phyloP scores from a whole-genome alignment of 2,113 vertebrate genomes.

The Myotis lucifugus region DNA sequence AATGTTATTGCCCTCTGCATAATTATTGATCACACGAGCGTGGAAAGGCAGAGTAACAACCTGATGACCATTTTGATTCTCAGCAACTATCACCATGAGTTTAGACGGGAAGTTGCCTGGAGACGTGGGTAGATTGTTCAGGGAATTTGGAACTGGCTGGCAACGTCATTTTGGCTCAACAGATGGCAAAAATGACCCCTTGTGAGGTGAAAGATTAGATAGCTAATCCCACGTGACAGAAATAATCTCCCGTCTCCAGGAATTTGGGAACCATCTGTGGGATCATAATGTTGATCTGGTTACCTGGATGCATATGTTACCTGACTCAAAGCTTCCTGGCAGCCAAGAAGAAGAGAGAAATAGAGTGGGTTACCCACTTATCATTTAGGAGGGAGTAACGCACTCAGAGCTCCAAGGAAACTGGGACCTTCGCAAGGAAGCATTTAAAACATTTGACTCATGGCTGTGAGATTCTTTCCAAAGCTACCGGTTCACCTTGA shows the following conservation, averaged over 20 bases:
- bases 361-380: neutral
- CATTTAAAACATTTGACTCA: slow-evolving; percentile 10
- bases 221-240: neutral
- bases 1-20: slow-evolving; percentile 72
- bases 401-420: slow-evolving; percentile 9
- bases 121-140: neutral
- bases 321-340: slow-evolving; percentile 45
- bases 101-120: neutral
- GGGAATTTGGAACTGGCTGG: neutral
- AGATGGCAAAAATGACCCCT: neutral
- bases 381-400: neutral
- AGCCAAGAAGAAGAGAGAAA: slow-evolving; percentile 59
- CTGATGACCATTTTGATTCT: slow-evolving; percentile 40
- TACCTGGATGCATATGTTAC: neutral
- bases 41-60: neutral
- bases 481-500: neutral
- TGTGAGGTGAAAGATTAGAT: slow-evolving; percentile 19
- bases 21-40: slow-evolving; percentile 70
- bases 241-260: neutral
- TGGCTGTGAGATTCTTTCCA: slow-evolving; percentile 31
- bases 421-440: neutral
- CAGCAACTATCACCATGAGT: neutral
- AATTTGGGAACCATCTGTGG: neutral
- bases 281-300: neutral
- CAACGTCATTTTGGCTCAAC: slow-evolving; percentile 44